These are phyloP conservation scores for Euplexia lucipara DNA, from an alignment of 2,888 invertebrate species.

Conservation along the genomic window DNA sequence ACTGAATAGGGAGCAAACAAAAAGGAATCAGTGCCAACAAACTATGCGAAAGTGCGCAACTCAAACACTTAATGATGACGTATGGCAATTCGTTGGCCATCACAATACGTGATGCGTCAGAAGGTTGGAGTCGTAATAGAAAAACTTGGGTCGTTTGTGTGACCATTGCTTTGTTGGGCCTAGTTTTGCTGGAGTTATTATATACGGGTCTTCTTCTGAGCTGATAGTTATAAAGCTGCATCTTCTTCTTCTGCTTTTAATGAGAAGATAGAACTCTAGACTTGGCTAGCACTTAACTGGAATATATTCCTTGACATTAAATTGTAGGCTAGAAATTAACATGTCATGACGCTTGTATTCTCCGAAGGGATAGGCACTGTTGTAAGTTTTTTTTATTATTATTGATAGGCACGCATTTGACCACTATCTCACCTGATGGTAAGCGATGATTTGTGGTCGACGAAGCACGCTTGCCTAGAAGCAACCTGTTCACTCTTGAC, in stretches of 20 bases:
- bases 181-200: conserved; percentile 20
- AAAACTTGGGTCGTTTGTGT: conserved; percentile 81
- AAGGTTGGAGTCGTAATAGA: conserved; percentile 77
- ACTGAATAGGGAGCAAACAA: conserved; percentile 55
- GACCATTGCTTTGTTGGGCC: conserved; percentile 63
- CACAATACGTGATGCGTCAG: conserved; percentile 66
- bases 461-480: too few species aligned
- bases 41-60: conserved; percentile 60
- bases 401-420: too few species aligned
- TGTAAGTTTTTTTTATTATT: too few species aligned
- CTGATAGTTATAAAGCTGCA: neutral
- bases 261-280: neutral
- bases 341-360: too few species aligned
- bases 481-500: too few species aligned
- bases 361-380: too few species aligned
- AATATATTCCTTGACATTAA: too few species aligned
- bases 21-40: conserved; percentile 62
- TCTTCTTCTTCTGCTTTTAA: neutral
- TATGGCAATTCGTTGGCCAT: conserved; percentile 61
- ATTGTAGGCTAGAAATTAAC: too few species aligned
- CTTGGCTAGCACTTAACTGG: neutral
- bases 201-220: neutral
- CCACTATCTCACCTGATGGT: too few species aligned
- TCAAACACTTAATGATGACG: conserved; percentile 62
- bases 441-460: too few species aligned